Conservation (phyloP, 2,113 vertebrate genomes). For the Eudyptes chrysolophus region DNA sequence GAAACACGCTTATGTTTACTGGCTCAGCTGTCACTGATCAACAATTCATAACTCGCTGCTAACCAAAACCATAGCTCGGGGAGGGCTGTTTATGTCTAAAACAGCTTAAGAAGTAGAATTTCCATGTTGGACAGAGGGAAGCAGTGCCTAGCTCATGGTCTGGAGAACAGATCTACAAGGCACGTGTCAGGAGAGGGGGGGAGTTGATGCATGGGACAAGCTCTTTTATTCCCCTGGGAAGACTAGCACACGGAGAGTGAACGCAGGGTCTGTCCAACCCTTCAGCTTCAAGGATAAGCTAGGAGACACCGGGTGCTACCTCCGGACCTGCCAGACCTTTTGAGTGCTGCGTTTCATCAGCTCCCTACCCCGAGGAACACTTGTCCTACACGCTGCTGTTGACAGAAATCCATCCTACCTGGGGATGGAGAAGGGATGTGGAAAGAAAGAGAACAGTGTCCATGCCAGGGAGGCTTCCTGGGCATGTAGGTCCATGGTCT, state of each 20-base stretch:
- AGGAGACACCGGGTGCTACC: neutral
- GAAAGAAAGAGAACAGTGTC: neutral
- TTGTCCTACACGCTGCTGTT: neutral
- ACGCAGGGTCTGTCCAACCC: neutral
- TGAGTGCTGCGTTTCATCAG: neutral
- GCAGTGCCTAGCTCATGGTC: neutral
- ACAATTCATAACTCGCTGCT: neutral
- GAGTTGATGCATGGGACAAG: neutral
- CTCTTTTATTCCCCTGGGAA: neutral
- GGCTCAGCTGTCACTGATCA: neutral
- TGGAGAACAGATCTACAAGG: neutral
- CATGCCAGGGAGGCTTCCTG: neutral
- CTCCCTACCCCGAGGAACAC: neutral
- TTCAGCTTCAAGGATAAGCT: neutral
- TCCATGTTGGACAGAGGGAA: neutral
- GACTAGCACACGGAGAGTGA: fast-evolving
- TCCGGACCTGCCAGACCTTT: neutral
- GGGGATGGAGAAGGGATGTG: neutral
- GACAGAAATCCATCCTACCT: neutral
- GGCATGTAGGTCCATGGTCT: neutral
- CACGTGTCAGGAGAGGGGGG: neutral
- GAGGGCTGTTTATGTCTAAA: neutral
- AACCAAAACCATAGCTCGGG: neutral
- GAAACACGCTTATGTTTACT: neutral
- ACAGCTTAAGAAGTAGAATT: neutral